These are phyloP conservation scores for Drosophila kikkawai DNA, from an alignment of 1,140 invertebrate genomes.

Conservation along the genomic window DNA sequence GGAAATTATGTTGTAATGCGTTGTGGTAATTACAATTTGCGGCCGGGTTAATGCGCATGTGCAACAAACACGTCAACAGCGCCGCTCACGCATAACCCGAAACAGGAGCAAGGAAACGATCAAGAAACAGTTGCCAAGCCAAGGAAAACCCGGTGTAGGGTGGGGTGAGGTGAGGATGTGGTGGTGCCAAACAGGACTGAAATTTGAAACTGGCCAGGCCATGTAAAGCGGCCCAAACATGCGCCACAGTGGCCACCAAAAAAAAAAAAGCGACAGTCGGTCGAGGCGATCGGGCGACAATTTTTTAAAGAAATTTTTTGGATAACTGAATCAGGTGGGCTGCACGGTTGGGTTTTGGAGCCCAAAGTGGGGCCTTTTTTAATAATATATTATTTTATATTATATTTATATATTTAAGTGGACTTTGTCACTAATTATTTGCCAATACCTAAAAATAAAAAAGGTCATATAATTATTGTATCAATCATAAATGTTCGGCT, in stretches of 20 bases:
- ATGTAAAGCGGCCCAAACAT: conserved; percentile 79
- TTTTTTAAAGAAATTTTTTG: conserved; percentile 54
- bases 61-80: conserved; percentile 78
- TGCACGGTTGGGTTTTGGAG: not conserved
- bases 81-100: conserved; percentile 49
- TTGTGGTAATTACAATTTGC: conserved; percentile 84
- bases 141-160: not conserved
- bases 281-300: conserved; percentile 65
- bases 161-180: not conserved
- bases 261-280: conserved; percentile 47
- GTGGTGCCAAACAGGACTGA: conserved; percentile 58
- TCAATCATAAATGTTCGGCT: not conserved
- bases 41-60: conserved; percentile 81
- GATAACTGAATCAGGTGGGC: conserved; percentile 48
- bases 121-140: conserved; percentile 34
- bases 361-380: not conserved
- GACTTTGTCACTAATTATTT: not conserved
- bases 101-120: conserved; percentile 47
- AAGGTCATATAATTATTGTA: too few species aligned
- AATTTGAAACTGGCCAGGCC: conserved; percentile 78
- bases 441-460: not conserved
- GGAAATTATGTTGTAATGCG: conserved; percentile 82
- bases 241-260: conserved; percentile 76
- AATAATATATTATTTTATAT: too few species aligned
- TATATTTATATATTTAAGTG: not conserved